phyloP scores from a whole-genome alignment of 1,140 invertebrate species.

The Catajapyx aquilonaris region DNA sequence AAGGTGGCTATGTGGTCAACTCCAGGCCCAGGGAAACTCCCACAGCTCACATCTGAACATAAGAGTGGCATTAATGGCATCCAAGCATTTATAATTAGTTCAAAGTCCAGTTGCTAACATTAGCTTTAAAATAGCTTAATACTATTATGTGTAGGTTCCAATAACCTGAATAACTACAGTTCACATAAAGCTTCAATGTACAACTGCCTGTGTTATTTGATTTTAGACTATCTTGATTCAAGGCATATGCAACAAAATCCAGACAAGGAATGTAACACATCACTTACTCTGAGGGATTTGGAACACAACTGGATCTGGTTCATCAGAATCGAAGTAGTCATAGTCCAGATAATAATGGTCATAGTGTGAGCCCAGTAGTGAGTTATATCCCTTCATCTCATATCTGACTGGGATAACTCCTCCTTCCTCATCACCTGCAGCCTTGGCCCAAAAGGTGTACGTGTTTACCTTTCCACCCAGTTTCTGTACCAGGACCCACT shows the following conservation, averaged over 20 bases:
- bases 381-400: constrained; percentile 85
- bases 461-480: constrained; percentile 62
- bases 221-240: too few species aligned
- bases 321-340: constrained; percentile 40
- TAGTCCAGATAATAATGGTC: constrained; percentile 88
- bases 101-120: too few species aligned
- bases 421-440: background rate
- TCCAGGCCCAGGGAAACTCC: constrained; percentile 72
- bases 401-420: constrained; percentile 44
- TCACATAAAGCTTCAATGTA: too few species aligned
- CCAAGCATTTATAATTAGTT: too few species aligned
- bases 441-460: constrained; percentile 49
- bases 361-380: constrained; percentile 78
- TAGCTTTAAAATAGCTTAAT: too few species aligned
- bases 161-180: too few species aligned
- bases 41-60: constrained; percentile 42
- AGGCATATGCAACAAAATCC: too few species aligned
- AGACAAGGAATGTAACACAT: too few species aligned
- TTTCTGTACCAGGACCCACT: constrained; percentile 44
- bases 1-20: constrained; percentile 49
- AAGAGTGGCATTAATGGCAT: background rate
- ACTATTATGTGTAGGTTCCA: too few species aligned
- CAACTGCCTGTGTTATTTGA: too few species aligned
- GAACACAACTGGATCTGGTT: constrained; percentile 45
- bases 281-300: constrained; percentile 32